Conservation (phyloP, 2,888 invertebrate species). For the Platypus cylindrus region DNA sequence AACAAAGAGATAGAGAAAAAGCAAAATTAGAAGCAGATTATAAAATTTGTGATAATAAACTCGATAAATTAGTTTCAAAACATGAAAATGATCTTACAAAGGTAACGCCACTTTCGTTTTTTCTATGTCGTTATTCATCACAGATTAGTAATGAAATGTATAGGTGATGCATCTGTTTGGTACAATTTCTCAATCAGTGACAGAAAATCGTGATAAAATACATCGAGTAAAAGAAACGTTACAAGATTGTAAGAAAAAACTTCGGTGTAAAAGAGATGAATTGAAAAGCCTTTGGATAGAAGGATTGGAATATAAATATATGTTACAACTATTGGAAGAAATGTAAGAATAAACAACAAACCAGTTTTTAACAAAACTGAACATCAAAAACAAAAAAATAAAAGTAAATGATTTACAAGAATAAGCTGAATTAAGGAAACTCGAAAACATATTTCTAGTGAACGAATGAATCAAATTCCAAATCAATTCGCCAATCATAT, state of each 20-base stretch:
- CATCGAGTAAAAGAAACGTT: conserved; percentile 69
- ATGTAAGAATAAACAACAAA: no score
- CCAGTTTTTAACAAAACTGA: no score
- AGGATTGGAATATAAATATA: conserved; percentile 90
- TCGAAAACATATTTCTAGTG: conserved; percentile 47
- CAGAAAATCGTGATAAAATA: conserved; percentile 62
- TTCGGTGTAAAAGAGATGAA: conserved; percentile 86
- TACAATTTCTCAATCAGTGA: conserved; percentile 62
- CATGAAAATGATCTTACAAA: conserved; percentile 81
- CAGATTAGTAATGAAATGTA: conserved; percentile 1
- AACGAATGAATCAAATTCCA: conserved; percentile 62
- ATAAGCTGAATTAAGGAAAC: neutral
- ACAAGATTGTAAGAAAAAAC: conserved; percentile 67
- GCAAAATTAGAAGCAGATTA: conserved; percentile 88
- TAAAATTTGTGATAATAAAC: conserved; percentile 74
- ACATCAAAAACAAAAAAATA: no score
- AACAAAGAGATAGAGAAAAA: conserved; percentile 86
- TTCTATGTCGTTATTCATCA: neutral
- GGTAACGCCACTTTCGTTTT: conserved; percentile 36
- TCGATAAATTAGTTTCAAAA: conserved; percentile 78
- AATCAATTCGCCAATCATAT: conserved; percentile 52
- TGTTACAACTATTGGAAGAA: conserved; percentile 76
- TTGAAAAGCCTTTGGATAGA: conserved; percentile 88
- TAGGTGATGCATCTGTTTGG: conserved; percentile 56
- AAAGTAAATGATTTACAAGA: conserved; percentile 1